Conservation (phyloP, 2,797 vertebrate species). For the Sebastes oblongus region DNA sequence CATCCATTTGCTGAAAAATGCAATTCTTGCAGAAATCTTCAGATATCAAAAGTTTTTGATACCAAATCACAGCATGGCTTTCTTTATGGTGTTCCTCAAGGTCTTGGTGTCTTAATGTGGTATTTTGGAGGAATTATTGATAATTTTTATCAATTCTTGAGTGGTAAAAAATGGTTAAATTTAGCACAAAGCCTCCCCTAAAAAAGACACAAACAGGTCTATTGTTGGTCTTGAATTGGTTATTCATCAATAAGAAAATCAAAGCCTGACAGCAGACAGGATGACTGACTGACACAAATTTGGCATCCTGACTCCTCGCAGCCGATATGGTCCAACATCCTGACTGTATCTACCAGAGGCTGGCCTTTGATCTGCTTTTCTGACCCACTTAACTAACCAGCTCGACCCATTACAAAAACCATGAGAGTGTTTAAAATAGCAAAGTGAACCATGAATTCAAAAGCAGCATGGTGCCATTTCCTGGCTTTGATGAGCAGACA, state of each 20-base stretch:
- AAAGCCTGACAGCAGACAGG: background rate
- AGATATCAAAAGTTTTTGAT: too few species aligned
- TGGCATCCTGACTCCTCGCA: background rate
- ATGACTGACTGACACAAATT: slow-evolving; percentile 7
- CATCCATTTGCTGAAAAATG: too few species aligned
- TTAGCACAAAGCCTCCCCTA: too few species aligned
- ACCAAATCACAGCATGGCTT: too few species aligned
- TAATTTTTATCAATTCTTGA: too few species aligned
- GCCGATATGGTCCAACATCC: slow-evolving; percentile 7
- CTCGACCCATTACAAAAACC: slow-evolving; percentile 62
- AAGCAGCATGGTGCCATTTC: slow-evolving; percentile 64
- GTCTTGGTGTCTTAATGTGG: too few species aligned
- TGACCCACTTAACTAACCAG: slow-evolving; percentile 59
- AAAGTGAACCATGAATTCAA: slow-evolving; percentile 64
- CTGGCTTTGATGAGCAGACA: slow-evolving; percentile 69
- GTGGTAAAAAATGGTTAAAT: too few species aligned
- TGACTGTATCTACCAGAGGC: slow-evolving; percentile 25
- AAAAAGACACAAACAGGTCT: too few species aligned
- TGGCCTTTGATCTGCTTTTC: slow-evolving; percentile 64
- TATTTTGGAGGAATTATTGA: too few species aligned
- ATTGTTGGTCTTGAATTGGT: background rate
- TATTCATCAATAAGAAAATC: background rate
- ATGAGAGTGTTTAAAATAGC: slow-evolving; percentile 67
- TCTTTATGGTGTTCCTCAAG: too few species aligned
- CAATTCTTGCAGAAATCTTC: too few species aligned